phyloP scores from a whole-genome alignment of 1,140 invertebrate genomes.

The Leptinotarsa lineolata region DNA sequence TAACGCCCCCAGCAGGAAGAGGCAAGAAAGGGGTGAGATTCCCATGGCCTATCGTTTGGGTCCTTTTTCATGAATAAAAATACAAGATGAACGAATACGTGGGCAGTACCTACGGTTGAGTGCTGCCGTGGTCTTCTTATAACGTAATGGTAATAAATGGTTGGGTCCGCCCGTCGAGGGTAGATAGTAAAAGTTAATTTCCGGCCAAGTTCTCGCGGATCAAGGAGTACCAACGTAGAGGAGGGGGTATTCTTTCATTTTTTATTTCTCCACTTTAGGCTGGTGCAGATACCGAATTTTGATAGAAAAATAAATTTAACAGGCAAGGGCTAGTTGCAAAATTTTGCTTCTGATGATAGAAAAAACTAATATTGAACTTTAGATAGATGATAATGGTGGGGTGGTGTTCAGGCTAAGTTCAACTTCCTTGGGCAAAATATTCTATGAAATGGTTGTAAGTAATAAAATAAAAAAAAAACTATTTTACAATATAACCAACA shows the following conservation, averaged over 20 bases:
- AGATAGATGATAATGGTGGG: too few species aligned
- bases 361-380: too few species aligned
- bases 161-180: constrained; percentile 12
- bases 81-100: constrained; percentile 14
- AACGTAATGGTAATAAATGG: constrained; percentile 25
- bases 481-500: too few species aligned
- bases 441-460: too few species aligned
- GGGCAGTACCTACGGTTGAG: constrained; percentile 16
- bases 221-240: not conserved
- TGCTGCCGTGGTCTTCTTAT: constrained; percentile 24
- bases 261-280: too few species aligned
- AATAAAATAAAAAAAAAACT: too few species aligned
- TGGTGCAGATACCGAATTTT: too few species aligned
- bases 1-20: not conserved
- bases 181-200: constrained; percentile 40
- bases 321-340: too few species aligned
- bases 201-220: constrained; percentile 21
- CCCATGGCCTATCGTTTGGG: constrained; percentile 12
- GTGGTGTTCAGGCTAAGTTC: too few species aligned
- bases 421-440: too few species aligned
- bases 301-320: too few species aligned
- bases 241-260: not conserved
- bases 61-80: constrained; percentile 11
- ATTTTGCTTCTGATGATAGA: too few species aligned
- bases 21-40: constrained; percentile 13